These are phyloP conservation scores for Ancistrus triradiatus DNA, from an alignment of 2,113 vertebrate species.

Conservation along the genomic window DNA sequence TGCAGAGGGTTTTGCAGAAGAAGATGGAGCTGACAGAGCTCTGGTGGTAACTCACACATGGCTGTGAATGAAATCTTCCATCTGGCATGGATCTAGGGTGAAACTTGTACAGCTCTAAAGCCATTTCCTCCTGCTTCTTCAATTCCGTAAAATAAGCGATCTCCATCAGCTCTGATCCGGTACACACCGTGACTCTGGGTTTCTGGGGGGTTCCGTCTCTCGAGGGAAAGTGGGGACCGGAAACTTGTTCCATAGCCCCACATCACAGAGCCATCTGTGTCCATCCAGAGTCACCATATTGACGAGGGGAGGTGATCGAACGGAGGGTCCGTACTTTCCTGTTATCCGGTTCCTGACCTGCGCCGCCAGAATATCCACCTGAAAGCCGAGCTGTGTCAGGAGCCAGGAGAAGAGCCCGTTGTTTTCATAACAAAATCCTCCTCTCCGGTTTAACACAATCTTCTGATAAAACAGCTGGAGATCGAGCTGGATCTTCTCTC, in stretches of 20 bases:
- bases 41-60: constrained; percentile 74
- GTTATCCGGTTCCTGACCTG: constrained; percentile 59
- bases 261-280: constrained; percentile 66
- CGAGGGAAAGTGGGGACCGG: constrained; percentile 60
- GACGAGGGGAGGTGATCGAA: constrained; percentile 63
- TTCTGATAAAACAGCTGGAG: neutral
- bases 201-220: constrained; percentile 54
- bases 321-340: constrained; percentile 57
- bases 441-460: neutral
- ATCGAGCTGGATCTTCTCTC: neutral
- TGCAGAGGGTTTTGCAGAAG: constrained; percentile 70
- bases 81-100: constrained; percentile 54
- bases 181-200: constrained; percentile 61
- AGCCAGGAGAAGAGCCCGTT: constrained; percentile 68
- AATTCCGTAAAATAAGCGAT: constrained; percentile 54
- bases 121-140: constrained; percentile 47
- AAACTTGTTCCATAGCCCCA: constrained; percentile 60
- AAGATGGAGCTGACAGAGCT: constrained; percentile 62
- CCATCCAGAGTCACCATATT: constrained; percentile 58
- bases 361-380: constrained; percentile 53
- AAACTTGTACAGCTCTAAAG: constrained; percentile 65
- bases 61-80: constrained; percentile 61
- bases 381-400: constrained; percentile 60
- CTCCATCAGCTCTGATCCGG: constrained; percentile 45
- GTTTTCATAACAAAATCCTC: neutral